These are phyloP conservation scores for Melinaea menophilus DNA, from an alignment of 2,888 invertebrate genomes.

Conservation along the genomic window DNA sequence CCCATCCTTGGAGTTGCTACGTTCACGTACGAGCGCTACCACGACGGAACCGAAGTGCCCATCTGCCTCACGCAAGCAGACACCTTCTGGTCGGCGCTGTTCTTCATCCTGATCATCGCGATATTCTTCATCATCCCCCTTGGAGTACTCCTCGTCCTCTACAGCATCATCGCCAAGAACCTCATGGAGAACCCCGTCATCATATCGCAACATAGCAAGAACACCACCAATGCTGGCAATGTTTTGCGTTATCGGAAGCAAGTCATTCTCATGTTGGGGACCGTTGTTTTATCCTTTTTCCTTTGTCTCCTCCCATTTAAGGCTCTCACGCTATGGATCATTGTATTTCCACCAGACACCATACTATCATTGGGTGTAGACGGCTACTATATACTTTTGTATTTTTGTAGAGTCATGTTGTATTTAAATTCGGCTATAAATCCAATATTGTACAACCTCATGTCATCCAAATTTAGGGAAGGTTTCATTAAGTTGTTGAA, in stretches of 20 bases:
- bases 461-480: conserved; percentile 93
- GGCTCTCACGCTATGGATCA: conserved; percentile 91
- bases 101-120: conserved; percentile 88
- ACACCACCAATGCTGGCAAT: conserved; percentile 69
- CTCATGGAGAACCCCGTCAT: conserved; percentile 88
- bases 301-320: conserved; percentile 93
- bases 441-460: conserved; percentile 93
- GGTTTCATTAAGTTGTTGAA: conserved; percentile 84
- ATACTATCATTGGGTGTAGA: conserved; percentile 85
- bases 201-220: conserved; percentile 79
- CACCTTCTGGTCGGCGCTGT: conserved; percentile 86
- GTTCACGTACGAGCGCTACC: conserved; percentile 84
- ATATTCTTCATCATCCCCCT: conserved; percentile 92
- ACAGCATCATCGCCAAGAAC: conserved; percentile 90
- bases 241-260: conserved; percentile 86
- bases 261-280: conserved; percentile 92
- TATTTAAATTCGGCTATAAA: conserved; percentile 95
- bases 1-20: conserved; percentile 90
- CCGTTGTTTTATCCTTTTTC: conserved; percentile 94
- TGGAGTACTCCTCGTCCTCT: conserved; percentile 87
- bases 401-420: conserved; percentile 91
- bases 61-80: conserved; percentile 90
- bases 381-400: conserved; percentile 88
- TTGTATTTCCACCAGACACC: conserved; percentile 85
- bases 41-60: conserved; percentile 83